Evolutionary conservation across 2,797 vertebrate genomes (phyloP), one percentile per base, ranked within the genome.

Genomic region (Salmo trutta): DNA sequence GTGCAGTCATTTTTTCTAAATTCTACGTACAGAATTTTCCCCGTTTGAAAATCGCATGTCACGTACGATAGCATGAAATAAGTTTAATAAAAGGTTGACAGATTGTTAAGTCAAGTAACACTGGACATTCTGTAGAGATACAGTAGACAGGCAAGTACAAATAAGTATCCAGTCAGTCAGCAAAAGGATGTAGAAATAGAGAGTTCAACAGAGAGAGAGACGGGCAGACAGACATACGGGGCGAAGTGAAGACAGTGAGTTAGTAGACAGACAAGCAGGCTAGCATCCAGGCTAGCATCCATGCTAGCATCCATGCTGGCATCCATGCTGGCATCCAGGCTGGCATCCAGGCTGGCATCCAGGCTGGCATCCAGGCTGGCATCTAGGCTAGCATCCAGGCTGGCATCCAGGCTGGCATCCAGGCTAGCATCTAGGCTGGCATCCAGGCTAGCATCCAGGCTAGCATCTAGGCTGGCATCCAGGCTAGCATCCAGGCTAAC

Each of bases 181-280:
- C 21, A 62, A 62, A 21, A 12, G 4, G 21, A 7, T 24, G 75
- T 75, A 78, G 41, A 71, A 77, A 75, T 59, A 75, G 5, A 31
- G 12, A 67, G n/a, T 14, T 21, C 33, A n/a, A 71, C 3, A 6
- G 15, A 31, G 4, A 68, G 27, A 65, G 27, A 65, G 12, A 21
- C 92, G 91, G 85, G 88, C 89, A 85, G 82, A 83, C 83, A 89
- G 79, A 82, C 77, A 21, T 33, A 52, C 76, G 75, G 82, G 83
- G 88, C 84, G 86, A 83, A 87, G 86, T 83, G 17, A 69, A 51
- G 77, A 87, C 73, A 85, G 78, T 88, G 87, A 87, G 83, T 88
- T 85, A 81, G 64, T 69, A 68, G 51, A 69, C 69, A 71, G 54
- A 73, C 69, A 33, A 27, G 16, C 21, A 54, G 51, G 51, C 64